Conservation (phyloP, 2,797 vertebrate species). For the Sternotherus odoratus region DNA sequence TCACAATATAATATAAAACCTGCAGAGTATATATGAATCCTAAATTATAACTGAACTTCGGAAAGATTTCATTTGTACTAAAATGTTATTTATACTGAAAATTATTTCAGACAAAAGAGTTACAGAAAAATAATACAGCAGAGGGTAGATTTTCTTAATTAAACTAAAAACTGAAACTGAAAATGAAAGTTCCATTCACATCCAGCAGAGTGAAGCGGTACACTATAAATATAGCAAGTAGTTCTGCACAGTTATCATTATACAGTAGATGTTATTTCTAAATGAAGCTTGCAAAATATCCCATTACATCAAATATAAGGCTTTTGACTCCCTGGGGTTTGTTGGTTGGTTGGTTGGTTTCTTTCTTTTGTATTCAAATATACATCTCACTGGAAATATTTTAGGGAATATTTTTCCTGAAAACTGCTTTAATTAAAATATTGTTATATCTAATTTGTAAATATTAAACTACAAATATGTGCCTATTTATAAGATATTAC, state of each 20-base stretch:
- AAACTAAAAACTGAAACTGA: not conserved
- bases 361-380: not conserved
- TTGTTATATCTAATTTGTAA: too few relatives aligned
- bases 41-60: not conserved
- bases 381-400: too few relatives aligned
- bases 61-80: not conserved
- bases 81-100: not conserved
- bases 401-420: too few relatives aligned
- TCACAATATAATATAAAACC: not conserved
- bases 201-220: conserved; percentile 77
- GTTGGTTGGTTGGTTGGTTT: too few relatives aligned
- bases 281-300: not conserved
- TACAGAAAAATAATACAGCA: not conserved
- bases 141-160: not conserved
- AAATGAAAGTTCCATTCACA: not conserved
- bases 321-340: not conserved
- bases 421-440: too few relatives aligned
- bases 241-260: rapidly evolving
- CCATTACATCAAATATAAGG: not conserved
- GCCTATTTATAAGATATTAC: too few relatives aligned
- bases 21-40: not conserved
- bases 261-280: not conserved
- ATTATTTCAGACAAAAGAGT: not conserved
- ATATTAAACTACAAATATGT: too few relatives aligned
- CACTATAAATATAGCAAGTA: rapidly evolving